These are phyloP conservation scores for Sphaerophoria rueppellii DNA, from an alignment of 2,888 invertebrate species.

Conservation along the genomic window DNA sequence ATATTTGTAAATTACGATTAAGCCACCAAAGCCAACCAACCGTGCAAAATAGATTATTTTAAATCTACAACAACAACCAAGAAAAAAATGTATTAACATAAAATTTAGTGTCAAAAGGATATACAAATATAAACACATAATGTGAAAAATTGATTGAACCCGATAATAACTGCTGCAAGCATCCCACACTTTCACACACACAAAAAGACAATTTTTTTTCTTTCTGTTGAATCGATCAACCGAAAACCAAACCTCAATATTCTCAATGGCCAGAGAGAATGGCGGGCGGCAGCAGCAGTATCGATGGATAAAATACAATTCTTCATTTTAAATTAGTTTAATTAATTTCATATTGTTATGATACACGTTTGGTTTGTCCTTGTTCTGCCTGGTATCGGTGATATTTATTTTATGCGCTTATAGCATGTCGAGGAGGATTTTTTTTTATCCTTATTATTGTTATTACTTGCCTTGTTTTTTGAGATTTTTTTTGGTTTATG, in stretches of 20 bases:
- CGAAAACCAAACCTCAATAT: conserved; percentile 37
- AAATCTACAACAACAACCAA: too few relatives aligned
- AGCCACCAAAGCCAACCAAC: conserved; percentile 10
- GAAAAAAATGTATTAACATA: conserved; percentile 24
- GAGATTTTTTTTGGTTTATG: conserved; percentile 28
- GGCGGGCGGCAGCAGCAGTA: too few relatives aligned
- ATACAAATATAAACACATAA: background rate
- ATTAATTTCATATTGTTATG: conserved; percentile 70
- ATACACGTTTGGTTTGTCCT: conserved; percentile 37
- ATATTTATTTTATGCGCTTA: conserved; percentile 39
- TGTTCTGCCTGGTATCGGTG: conserved; percentile 8
- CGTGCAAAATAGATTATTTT: conserved; percentile 19
- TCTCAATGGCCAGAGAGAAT: conserved; percentile 25
- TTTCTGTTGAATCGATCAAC: conserved; percentile 43
- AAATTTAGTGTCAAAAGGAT: conserved; percentile 25
- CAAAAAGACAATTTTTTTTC: background rate
- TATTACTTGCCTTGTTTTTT: background rate
- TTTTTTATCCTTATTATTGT: conserved; percentile 14
- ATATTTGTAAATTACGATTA: conserved; percentile 7
- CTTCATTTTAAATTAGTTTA: conserved; percentile 63
- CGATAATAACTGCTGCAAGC: background rate
- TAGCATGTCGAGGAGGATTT: conserved; percentile 8
- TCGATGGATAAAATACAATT: conserved; percentile 48
- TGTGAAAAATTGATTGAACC: conserved; percentile 33
- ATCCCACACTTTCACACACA: too few relatives aligned